Evolutionary conservation across 2,888 invertebrate genomes (phyloP), one percentile per base, ranked within the genome.

Genomic region (Calameuta idolon): DNA sequence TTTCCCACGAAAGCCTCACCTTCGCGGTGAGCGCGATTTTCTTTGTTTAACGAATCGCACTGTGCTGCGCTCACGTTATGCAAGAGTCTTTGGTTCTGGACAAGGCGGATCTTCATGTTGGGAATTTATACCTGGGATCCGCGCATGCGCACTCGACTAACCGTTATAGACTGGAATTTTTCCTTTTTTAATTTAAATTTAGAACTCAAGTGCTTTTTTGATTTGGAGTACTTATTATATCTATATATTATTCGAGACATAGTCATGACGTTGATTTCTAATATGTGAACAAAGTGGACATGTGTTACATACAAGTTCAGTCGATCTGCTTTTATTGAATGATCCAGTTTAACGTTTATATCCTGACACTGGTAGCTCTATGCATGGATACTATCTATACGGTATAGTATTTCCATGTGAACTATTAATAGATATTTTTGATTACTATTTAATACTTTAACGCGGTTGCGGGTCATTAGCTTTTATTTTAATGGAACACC

Each of bases 1-100:
- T 89, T 90, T 89, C 89, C 88, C 89, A 89, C 89, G 86, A 79
- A 71, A 71, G 71, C 71, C 71, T 11, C 71, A 33, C 71, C 71
- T 71, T 71, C 33, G 31, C 34, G 31, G 71, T 9, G 33, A 33
- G 71, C 11, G 71, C 71, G 71, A 71, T 31, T 71, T 31, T 71
- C 71, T 71, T 34, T 34, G 71, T 71, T 71, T 31, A 71, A 71
- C 71, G 12, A 55, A 55, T 71, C 71, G 31, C 34, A 11, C 71
- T n/a, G 3, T 1, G 71, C 23, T 3, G 9, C 55, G 55, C 15
- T 55, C 23, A 34, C 31, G 15, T 71, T 71, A 34, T 71, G 71
- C 71, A 71, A 71, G 71, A 9, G 9, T 23, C 23, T 9, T 55
- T 55, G 9, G 55, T 55, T 15, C 55, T 55, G 55, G 55, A 55